Base-by-base conservation (phyloP, 37 sponge, comb jelly and placozoan species). In the Geodia barretti region DNA sequence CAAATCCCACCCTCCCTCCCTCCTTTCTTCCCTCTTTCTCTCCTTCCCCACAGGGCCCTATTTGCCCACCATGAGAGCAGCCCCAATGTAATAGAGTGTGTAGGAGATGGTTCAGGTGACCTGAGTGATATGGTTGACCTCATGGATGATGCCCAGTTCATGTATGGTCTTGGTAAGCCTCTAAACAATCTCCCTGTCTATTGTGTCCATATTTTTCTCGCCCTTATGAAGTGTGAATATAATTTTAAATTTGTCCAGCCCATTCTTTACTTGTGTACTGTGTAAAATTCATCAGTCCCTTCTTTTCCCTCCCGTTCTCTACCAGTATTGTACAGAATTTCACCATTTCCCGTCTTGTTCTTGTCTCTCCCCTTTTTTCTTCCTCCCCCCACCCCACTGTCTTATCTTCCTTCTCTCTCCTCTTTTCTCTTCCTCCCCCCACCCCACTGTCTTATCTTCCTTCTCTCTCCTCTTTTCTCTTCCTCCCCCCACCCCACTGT, bases 101-200 rank as follows among this genome's bases (percentile, higher is more conserved):
- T 87, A 8, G 75, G 71, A 25, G 29, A 54, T 39, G 97, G 97
- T 0, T 26, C 68, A 5, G 93, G 89, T 24, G 97, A 93, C 38
- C 71, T 76, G 0, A 77, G 76, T 71, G 97, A 93, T 64, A 69
- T 96, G 69, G 86, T 61, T 24, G 24, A 36, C 0, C 31, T 79
- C 25, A 28, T 96, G 36, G 70, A 90, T 7, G 88, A 93, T 41
- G 65, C 62, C 7, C 77, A 85, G 62, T 70, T 79, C 74, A 68
- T 80, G 81, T 96, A 96, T 85, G 97, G 75, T 9, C 75, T 90
- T 4, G 66, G 97, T 96, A 70, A 84, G 94, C 83, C 21, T 14
- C 11, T 71, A 17, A 36, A 54, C 23, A 64, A n/a, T n/a, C n/a
- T n/a, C n/a, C n/a, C n/a, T n/a, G n/a, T n/a, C n/a, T n/a, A n/a